A percentile compares a stretch with the other conserved stretches of the same genome.
phyloP scores from a whole-genome alignment of 2,888 invertebrate genomes.

The Ochropleura leucogaster region DNA sequence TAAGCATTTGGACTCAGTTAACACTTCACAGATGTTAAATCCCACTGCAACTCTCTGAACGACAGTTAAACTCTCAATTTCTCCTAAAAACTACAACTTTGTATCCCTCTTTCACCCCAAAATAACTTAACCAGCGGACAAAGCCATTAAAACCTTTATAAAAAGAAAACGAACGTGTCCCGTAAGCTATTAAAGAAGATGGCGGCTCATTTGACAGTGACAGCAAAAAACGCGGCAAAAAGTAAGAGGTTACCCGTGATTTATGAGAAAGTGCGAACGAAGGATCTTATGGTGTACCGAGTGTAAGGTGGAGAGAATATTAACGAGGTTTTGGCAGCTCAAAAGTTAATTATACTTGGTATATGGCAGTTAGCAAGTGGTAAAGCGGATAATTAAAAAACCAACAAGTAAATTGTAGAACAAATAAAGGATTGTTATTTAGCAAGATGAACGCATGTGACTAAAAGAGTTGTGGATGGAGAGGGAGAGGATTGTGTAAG shows the following conservation, averaged over 20 bases:
- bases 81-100: conserved; percentile 12
- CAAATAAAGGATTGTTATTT: not conserved
- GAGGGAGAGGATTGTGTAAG: too few relatives aligned
- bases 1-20: conserved; percentile 18
- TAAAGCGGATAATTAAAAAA: conserved; percentile 3
- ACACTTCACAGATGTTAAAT: conserved; percentile 32
- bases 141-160: conserved; percentile 38
- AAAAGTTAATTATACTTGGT: conserved; percentile 12
- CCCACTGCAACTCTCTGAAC: conserved; percentile 5
- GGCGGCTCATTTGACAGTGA: conserved; percentile 66
- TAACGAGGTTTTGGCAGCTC: conserved; percentile 2
- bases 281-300: conserved; percentile 19
- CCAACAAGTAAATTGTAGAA: not conserved
- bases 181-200: conserved; percentile 52
- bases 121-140: conserved; percentile 39
- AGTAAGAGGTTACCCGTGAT: conserved; percentile 57
- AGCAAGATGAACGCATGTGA: not conserved
- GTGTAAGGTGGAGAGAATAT: conserved; percentile 28
- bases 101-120: conserved; percentile 18
- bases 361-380: conserved; percentile 11
- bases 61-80: conserved; percentile 5
- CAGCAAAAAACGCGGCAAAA: conserved; percentile 64
- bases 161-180: conserved; percentile 48
- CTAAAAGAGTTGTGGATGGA: not conserved
- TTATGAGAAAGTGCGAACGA: conserved; percentile 51